A percentile compares a stretch with the other conserved stretches of the same genome.
Conservation (phyloP, 2,113 vertebrate species). For the Peromyscus californicus region DNA sequence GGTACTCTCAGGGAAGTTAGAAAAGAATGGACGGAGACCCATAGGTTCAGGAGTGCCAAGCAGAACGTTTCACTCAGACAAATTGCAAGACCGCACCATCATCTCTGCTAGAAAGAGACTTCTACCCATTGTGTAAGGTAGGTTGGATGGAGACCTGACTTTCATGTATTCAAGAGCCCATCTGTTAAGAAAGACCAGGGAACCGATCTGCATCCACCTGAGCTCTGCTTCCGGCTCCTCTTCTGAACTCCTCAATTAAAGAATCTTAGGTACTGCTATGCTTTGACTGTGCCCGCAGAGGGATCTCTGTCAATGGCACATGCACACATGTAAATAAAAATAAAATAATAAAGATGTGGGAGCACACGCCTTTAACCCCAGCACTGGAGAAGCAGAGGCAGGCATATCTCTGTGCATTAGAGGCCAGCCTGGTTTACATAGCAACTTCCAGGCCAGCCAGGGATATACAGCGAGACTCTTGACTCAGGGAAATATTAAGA, state of each 20-base stretch:
- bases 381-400: background rate
- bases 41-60: background rate
- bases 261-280: background rate
- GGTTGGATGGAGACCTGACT: background rate
- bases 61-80: background rate
- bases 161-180: background rate
- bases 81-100: background rate
- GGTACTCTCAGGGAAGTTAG: background rate
- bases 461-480: background rate
- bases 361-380: background rate
- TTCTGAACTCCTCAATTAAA: background rate
- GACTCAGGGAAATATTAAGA: background rate
- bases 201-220: background rate
- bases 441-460: background rate
- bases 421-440: background rate
- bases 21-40: background rate
- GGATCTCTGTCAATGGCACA: background rate
- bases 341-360: background rate
- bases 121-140: background rate
- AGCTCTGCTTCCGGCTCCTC: background rate
- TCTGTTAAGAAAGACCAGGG: background rate
- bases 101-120: slow-evolving; percentile 7
- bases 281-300: background rate
- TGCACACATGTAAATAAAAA: background rate
- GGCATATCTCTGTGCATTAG: background rate